Conservation (phyloP, 2,888 invertebrate species). For the Callosobruchus maculatus region DNA sequence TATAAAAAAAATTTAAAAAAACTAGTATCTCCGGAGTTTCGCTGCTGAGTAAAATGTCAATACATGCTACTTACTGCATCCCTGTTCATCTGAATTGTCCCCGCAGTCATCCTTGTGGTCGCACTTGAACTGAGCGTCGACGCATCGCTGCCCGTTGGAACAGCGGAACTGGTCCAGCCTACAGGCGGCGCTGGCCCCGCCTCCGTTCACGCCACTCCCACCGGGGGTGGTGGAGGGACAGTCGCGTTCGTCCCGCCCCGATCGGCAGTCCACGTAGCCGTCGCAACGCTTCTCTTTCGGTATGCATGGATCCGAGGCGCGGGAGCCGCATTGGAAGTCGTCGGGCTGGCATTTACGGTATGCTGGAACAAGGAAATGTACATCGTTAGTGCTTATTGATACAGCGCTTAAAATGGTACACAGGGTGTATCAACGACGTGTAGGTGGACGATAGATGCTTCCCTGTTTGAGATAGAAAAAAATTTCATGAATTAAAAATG, state of each 20-base stretch:
- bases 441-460: too few relatives aligned
- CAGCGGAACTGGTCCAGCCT: constrained; percentile 84
- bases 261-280: constrained; percentile 84
- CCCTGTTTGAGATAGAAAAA: too few relatives aligned
- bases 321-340: constrained; percentile 81
- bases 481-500: too few relatives aligned
- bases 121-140: constrained; percentile 73
- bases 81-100: constrained; percentile 85
- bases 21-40: too few relatives aligned
- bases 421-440: too few relatives aligned
- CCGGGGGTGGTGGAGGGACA: constrained; percentile 50
- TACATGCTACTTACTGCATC: constrained; percentile 71
- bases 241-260: constrained; percentile 74
- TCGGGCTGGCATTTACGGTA: constrained; percentile 83
- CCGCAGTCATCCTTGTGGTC: constrained; percentile 89
- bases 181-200: constrained; percentile 52
- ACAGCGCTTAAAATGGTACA: too few relatives aligned
- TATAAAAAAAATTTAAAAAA: too few relatives aligned
- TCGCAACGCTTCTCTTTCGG: constrained; percentile 88
- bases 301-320: constrained; percentile 74
- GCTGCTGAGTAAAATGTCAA: too few relatives aligned
- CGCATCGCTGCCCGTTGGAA: constrained; percentile 74
- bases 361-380: constrained; percentile 54
- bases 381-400: too few relatives aligned
- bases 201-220: constrained; percentile 41